Percentiles rank a stretch among this genome's conserved stretches.
These are phyloP conservation scores for Philopotamus ludificatus DNA, from an alignment of 1,140 invertebrate genomes.

Conservation along the genomic window DNA sequence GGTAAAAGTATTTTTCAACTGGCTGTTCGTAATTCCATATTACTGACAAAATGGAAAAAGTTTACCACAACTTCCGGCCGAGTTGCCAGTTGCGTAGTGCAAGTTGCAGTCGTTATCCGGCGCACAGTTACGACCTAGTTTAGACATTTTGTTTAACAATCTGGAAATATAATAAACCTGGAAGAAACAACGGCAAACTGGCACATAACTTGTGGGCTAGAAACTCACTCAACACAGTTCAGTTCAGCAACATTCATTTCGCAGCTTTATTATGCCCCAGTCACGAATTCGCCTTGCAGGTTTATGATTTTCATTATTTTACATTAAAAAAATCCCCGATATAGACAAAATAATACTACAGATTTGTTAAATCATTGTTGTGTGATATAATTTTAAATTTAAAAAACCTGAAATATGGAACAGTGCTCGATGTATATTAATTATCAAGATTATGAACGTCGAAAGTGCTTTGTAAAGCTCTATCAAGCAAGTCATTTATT, in stretches of 20 bases:
- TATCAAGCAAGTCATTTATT: not conserved
- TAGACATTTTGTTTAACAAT: conserved; percentile 13
- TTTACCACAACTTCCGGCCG: conserved; percentile 4
- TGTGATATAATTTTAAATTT: too few species aligned
- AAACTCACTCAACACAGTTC: not conserved
- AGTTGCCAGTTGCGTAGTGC: conserved; percentile 12
- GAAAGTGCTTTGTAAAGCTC: not conserved
- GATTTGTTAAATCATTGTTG: too few species aligned
- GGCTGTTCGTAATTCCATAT: conserved; percentile 18
- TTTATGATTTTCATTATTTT: too few species aligned
- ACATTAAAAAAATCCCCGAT: too few species aligned
- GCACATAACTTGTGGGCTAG: not conserved
- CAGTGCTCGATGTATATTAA: not conserved
- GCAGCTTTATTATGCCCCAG: not conserved
- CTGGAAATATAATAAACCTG: conserved; percentile 28
- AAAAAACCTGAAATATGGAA: too few species aligned
- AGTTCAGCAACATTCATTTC: not conserved
- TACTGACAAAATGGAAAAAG: conserved; percentile 25
- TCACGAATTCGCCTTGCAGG: too few species aligned
- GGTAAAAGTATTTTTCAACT: too few species aligned
- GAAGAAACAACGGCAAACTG: conserved; percentile 9
- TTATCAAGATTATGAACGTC: not conserved
- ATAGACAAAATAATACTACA: too few species aligned
- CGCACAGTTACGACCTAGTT: conserved; percentile 14
- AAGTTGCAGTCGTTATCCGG: conserved; percentile 10